These are phyloP conservation scores for Ceriagrion tenellum DNA, from an alignment of 2,888 invertebrate species.

Conservation along the genomic window DNA sequence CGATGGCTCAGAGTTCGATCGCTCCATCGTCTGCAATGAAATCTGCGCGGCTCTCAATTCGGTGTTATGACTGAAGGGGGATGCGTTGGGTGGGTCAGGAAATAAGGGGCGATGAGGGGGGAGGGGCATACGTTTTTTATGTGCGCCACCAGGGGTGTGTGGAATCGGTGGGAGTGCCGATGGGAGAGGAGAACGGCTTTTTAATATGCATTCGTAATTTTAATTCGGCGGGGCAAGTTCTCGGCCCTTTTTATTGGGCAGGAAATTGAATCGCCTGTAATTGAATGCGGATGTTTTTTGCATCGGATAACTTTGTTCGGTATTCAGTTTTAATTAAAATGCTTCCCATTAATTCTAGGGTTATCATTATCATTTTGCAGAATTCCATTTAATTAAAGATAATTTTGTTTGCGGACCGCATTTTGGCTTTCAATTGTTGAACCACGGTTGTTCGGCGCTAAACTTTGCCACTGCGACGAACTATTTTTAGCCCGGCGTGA, in stretches of 20 bases:
- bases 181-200: not conserved
- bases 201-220: constrained; percentile 39
- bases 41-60: not conserved
- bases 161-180: not conserved
- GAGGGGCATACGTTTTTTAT: not conserved
- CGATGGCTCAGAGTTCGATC: not conserved
- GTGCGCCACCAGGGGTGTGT: not conserved
- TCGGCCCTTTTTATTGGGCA: not conserved
- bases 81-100: not conserved
- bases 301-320: not conserved
- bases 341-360: not conserved
- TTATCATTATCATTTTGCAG: not conserved
- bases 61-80: not conserved
- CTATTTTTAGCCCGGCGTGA: not conserved
- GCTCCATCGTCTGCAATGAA: not conserved
- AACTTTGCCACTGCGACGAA: not conserved
- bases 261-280: constrained; percentile 31
- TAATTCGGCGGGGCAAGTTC: not conserved
- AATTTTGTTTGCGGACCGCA: not conserved
- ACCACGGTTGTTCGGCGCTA: not conserved
- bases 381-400: not conserved
- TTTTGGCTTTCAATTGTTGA: not conserved
- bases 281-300: constrained; percentile 5
- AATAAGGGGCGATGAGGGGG: not conserved
- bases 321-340: constrained; percentile 24